phyloP scores from a whole-genome alignment of 2,797 vertebrate species.

The Ptychobarbus kaznakovi region DNA sequence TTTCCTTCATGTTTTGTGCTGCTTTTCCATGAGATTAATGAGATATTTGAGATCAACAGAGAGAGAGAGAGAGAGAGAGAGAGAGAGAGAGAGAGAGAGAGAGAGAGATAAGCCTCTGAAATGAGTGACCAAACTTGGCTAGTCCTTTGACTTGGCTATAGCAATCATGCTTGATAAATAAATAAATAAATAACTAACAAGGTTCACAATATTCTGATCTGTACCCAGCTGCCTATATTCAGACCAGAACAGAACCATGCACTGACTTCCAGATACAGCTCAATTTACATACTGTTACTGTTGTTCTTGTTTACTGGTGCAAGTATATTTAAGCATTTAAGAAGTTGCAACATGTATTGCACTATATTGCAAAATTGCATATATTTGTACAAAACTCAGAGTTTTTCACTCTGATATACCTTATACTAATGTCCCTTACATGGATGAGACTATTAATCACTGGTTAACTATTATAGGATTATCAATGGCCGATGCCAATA shows the following conservation, averaged over 20 bases:
- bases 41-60: constrained; percentile 54
- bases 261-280: not conserved
- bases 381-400: not conserved
- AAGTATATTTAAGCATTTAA: not conserved
- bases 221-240: constrained; percentile 11
- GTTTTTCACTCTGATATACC: not conserved
- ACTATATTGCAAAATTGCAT: not conserved
- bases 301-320: not conserved
- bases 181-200: constrained; percentile 37
- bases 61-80: constrained; percentile 51
- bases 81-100: constrained; percentile 33
- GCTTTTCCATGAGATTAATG: constrained; percentile 54
- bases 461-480: not conserved
- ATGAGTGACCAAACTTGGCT: constrained; percentile 29
- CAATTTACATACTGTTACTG: not conserved
- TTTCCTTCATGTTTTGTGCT: constrained; percentile 48
- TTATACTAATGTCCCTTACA: not conserved
- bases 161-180: constrained; percentile 39
- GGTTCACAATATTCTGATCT: constrained; percentile 8
- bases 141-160: constrained; percentile 12
- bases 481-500: not conserved
- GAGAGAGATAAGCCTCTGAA: constrained; percentile 18
- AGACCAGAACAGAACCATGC: not conserved
- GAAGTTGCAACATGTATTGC: not conserved
- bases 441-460: not conserved